These are phyloP conservation scores for Temnothorax rugatulus DNA, from an alignment of 2,888 invertebrate species.

Conservation along the genomic window DNA sequence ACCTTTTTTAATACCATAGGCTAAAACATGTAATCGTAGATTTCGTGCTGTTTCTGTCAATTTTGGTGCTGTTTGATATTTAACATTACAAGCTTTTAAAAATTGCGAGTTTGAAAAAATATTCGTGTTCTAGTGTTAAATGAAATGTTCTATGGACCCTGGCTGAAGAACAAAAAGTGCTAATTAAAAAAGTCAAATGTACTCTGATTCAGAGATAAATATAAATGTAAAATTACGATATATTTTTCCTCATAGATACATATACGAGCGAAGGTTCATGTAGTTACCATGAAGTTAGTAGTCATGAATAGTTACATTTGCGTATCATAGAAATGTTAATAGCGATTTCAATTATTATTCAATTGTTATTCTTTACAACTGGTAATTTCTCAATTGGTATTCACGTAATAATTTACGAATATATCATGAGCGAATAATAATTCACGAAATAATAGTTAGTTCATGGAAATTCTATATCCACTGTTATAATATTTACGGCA, in stretches of 20 bases:
- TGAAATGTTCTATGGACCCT: not conserved
- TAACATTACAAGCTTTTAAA: not conserved
- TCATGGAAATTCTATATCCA: not conserved
- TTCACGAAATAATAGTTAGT: not conserved
- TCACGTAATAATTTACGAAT: not conserved
- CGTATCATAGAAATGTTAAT: conserved; percentile 10
- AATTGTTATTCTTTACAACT: not conserved
- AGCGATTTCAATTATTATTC: not conserved
- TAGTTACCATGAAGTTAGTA: too few relatives aligned
- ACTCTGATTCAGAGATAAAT: not conserved
- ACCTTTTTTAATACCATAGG: conserved; percentile 3
- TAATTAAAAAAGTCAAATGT: not conserved
- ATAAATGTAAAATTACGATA: conserved; percentile 1
- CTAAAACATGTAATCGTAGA: not conserved
- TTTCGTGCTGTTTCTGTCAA: not conserved
- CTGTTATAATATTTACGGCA: conserved; percentile 6
- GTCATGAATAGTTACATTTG: conserved; percentile 15
- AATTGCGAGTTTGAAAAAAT: not conserved
- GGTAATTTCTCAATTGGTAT: not conserved
- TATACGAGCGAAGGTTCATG: not conserved
- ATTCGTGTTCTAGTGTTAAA: not conserved
- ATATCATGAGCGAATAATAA: not conserved
- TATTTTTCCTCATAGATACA: not conserved
- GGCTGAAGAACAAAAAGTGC: not conserved
- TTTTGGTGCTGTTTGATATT: too few relatives aligned